Evolutionary conservation across 53 echinoderm and acorn worm species (phyloP), one percentile per base, ranked within the genome.

Genomic region (Henricia sp.): DNA sequence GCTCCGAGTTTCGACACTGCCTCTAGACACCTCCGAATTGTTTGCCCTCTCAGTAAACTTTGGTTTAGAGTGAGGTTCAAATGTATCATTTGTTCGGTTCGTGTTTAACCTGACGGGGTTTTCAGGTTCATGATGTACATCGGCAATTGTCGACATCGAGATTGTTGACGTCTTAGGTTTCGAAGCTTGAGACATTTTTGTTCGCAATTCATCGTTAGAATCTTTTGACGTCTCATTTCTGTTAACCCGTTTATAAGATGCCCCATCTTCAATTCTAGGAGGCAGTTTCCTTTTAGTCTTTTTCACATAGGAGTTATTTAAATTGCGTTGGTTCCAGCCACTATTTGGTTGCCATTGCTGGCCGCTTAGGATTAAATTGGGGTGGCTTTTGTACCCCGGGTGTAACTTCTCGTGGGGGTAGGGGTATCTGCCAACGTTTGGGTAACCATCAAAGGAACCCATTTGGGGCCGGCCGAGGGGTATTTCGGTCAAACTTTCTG

Each of bases 401-500:
- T 84, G 41, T 56, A 55, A 42, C 25, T 41, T 54, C 35, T 70
- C 56, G 21, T 48, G 17, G 14, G 85, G 72, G 10, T 60, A 72
- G 14, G 46, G 46, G 50, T 85, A 62, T 21, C 44, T 16, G 10
- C 20, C 23, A 16, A 11, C 25, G 50, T 23, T 2, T 36, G 50
- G 67, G 46, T 83, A 35, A n/a, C 68, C 35, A 50, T 50, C 50
- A 52, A 72, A 52, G 72, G 72, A 73, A n/a, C 73, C 62, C 34
- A 37, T 62, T 14, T 70, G 70, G 17, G 33, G 8, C 2, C 46
- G 62, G 34, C 66, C 89, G 3, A 90, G 16, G 0, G 94, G 89
- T 50, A 97, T 87, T 64, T 97, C 97, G 38, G 88, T 80, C 10
- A 97, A 88, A 10, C 92, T 92, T 44, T 97, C 97, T 12, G 97